Percentiles rank a stretch among this genome's conserved stretches.
Conservation (phyloP, 2,888 invertebrate species). For the Limulus polyphemus region DNA sequence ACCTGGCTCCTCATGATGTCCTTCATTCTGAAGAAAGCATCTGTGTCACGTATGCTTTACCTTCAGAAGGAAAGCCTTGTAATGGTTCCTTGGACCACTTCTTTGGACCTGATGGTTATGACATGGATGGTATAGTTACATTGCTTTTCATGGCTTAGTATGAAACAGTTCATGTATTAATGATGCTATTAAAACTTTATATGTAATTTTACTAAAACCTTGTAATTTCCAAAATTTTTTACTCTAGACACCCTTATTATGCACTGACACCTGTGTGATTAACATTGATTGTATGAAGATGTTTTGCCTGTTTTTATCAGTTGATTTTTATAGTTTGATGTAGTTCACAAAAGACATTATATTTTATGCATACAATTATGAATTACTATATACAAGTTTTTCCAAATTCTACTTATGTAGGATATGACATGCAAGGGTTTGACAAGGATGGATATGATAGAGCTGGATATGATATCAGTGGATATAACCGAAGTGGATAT, state of each 20-base stretch:
- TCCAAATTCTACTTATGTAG: constrained; percentile 21
- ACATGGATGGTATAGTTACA: neutral
- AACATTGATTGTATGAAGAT: too few relatives aligned
- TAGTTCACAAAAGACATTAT: too few relatives aligned
- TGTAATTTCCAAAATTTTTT: too few relatives aligned
- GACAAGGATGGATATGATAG: constrained; percentile 34
- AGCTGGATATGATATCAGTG: constrained; percentile 32
- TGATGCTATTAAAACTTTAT: too few relatives aligned
- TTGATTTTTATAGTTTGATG: too few relatives aligned
- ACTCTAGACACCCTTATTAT: too few relatives aligned
- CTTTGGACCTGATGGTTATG: neutral
- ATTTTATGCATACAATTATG: too few relatives aligned
- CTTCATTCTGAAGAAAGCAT: neutral
- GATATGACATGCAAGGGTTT: constrained; percentile 31
- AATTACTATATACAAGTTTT: too few relatives aligned
- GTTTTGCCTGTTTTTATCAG: too few relatives aligned
- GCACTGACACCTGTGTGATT: too few relatives aligned
- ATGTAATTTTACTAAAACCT: too few relatives aligned
- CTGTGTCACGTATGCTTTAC: neutral
- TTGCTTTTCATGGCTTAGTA: neutral
- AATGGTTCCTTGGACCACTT: neutral
- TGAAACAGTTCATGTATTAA: too few relatives aligned
- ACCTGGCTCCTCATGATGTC: constrained; percentile 32
- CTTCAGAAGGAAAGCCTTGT: neutral
- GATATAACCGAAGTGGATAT: constrained; percentile 33